phyloP scores from a whole-genome alignment of 2,113 vertebrate genomes.

The Vireo altiloquus region DNA sequence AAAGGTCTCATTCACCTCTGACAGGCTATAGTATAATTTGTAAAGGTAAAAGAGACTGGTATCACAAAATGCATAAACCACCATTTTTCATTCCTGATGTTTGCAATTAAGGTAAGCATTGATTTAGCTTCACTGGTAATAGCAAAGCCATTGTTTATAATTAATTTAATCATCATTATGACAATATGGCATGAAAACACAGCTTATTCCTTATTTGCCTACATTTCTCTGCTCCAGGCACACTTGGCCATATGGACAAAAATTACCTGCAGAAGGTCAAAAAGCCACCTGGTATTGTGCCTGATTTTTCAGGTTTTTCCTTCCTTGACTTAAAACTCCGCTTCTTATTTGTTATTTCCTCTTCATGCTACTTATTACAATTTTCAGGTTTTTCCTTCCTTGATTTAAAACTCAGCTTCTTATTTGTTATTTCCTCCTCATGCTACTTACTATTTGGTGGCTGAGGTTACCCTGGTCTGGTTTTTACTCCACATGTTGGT shows the following conservation, averaged over 20 bases:
- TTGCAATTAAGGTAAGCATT: neutral
- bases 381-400: neutral
- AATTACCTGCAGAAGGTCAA: accelerated
- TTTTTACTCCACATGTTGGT: neutral
- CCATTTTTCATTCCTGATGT: neutral
- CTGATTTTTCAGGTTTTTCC: neutral
- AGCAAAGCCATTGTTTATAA: neutral
- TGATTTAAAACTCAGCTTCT: neutral
- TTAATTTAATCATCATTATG: neutral
- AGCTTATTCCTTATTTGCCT: neutral
- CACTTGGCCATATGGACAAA: neutral
- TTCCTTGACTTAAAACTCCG: neutral
- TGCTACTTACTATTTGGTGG: neutral
- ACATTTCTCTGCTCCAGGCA: neutral
- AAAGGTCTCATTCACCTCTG: neutral
- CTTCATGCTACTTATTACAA: neutral
- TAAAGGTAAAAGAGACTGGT: neutral
- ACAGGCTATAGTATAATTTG: neutral
- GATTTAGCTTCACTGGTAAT: neutral
- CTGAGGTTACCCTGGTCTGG: neutral
- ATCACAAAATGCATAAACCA: neutral
- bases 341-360: neutral
- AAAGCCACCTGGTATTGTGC: neutral
- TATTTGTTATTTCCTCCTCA: neutral
- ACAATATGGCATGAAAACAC: neutral